Percentiles rank a stretch among this genome's conserved stretches.
Conservation (phyloP, 2,113 vertebrate species). For the Oxyura jamaicensis region DNA sequence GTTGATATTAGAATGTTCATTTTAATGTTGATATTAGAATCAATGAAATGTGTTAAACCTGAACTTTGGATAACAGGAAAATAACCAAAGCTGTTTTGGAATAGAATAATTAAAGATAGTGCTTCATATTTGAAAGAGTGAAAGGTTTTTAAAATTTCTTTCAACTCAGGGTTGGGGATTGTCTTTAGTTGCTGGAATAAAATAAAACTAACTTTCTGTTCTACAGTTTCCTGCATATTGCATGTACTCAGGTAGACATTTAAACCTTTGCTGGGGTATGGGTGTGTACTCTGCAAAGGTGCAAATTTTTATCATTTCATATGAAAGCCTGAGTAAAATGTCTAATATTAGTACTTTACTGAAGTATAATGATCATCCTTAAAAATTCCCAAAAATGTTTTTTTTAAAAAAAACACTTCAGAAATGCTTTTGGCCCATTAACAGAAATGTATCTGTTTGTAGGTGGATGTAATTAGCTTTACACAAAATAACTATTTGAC, state of each 20-base stretch:
- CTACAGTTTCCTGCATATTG: neutral
- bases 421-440: neutral
- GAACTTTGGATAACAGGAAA: neutral
- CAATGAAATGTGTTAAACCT: too few relatives aligned
- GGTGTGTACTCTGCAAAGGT: neutral
- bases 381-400: neutral
- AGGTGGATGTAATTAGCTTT: neutral
- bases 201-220: neutral
- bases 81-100: neutral
- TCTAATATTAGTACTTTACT: neutral
- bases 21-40: neutral
- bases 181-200: neutral
- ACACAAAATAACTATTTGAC: neutral
- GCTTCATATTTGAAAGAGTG: neutral
- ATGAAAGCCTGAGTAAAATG: neutral
- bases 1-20: neutral
- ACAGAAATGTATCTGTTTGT: neutral
- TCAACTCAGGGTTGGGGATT: neutral
- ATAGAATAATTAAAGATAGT: neutral
- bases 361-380: neutral
- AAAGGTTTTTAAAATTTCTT: neutral
- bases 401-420: neutral
- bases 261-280: neutral
- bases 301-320: neutral
- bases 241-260: neutral